Evolutionary conservation across 2,113 vertebrate species (phyloP).

Genomic region (Chascanopsetta lugubris): DNA sequence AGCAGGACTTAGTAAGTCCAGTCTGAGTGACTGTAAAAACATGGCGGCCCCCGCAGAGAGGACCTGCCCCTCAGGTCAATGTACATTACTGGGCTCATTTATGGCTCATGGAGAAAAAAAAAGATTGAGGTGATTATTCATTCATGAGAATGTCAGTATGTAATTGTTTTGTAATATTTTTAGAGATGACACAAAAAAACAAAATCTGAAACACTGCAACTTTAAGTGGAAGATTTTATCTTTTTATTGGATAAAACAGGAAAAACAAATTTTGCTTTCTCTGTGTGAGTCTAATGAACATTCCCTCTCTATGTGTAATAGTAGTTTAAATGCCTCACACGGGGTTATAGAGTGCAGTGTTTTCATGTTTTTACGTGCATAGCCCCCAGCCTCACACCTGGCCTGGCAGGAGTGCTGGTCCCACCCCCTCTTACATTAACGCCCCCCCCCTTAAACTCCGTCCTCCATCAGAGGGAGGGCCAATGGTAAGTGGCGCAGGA

Average conservation of each 20-base stretch:
- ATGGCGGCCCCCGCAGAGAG: no score
- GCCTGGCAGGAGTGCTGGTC: conserved; percentile 52
- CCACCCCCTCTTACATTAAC: conserved; percentile 43
- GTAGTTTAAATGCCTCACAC: conserved; percentile 13
- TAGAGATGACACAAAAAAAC: no score
- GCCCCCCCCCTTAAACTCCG: conserved; percentile 16
- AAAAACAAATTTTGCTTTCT: conserved; percentile 9
- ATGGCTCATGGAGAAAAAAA: no score
- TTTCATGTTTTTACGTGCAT: conserved; percentile 74
- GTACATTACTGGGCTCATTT: no score
- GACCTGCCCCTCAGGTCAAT: no score
- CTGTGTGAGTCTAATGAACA: conserved; percentile 8
- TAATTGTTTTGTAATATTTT: no score
- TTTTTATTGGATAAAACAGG: conserved; percentile 11
- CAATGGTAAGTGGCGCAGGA: conserved; percentile 16
- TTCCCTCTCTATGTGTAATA: conserved; percentile 19
- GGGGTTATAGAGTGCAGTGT: conserved; percentile 29
- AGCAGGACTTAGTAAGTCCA: no score
- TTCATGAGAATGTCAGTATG: no score
- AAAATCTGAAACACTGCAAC: no score
- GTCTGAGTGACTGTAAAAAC: no score
- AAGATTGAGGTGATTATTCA: no score
- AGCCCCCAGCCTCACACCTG: conserved; percentile 78
- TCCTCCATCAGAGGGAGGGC: conserved; percentile 35
- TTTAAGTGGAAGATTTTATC: conserved; percentile 8